phyloP scores from a whole-genome alignment of 2,888 invertebrate species.

The Dexiosoma caninum region DNA sequence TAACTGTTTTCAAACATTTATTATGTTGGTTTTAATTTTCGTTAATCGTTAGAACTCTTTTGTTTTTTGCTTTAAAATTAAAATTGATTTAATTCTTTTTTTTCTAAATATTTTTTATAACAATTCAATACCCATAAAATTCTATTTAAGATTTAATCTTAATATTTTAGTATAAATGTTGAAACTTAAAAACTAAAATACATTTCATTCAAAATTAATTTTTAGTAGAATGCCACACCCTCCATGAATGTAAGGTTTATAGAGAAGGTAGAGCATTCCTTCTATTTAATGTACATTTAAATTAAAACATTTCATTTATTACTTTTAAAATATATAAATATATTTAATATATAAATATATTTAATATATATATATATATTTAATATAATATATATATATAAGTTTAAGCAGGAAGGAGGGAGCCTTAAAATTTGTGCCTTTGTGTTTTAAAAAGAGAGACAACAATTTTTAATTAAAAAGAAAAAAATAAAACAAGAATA shows the following conservation, averaged over 20 bases:
- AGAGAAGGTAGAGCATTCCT: not conserved
- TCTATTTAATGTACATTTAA: slow-evolving; percentile 7
- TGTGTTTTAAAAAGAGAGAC: slow-evolving; percentile 28
- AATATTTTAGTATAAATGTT: slow-evolving; percentile 41
- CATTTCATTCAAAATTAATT: slow-evolving; percentile 36
- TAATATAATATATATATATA: not conserved
- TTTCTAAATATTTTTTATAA: too few species aligned
- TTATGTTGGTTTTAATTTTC: slow-evolving; percentile 16
- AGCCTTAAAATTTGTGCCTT: slow-evolving; percentile 52
- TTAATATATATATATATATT: too few species aligned
- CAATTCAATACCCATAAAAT: slow-evolving; percentile 54
- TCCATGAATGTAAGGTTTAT: not conserved
- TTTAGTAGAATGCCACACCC: not conserved
- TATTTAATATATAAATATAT: too few species aligned
- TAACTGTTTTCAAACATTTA: slow-evolving; percentile 29
- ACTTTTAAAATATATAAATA: too few species aligned
- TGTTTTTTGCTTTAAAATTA: slow-evolving; percentile 22
- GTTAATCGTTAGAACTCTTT: slow-evolving; percentile 35
- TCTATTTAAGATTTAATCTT: slow-evolving; percentile 54
- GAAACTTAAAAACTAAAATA: slow-evolving; percentile 52
- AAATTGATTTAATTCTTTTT: slow-evolving; percentile 42
- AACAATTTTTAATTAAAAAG: not conserved
- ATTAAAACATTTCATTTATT: slow-evolving; percentile 10
- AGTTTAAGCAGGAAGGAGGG: slow-evolving; percentile 37
- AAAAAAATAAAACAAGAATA: slow-evolving; percentile 1